Base-by-base conservation (phyloP, 2,888 invertebrate species). In the Conus canariensis region DNA sequence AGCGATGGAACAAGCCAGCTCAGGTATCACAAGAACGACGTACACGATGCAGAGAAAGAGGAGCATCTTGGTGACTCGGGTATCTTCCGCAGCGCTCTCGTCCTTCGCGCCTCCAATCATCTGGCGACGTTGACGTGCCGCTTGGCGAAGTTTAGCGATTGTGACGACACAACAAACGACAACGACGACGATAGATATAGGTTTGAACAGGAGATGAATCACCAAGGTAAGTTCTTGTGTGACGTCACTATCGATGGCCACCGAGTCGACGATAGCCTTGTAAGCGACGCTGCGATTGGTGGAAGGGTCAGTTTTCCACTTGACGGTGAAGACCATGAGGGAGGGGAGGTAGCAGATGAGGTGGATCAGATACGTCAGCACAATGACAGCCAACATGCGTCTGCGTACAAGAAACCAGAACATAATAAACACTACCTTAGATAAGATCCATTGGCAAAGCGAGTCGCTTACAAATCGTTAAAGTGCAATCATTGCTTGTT, bases 211-310 rank as follows among this genome's bases (percentile, higher is more conserved):
- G 30, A 80, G 77, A 30, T 45, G 10, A 9, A 30, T 8, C 1
- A 30, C 25, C 4, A 14, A 14, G 4, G 45, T 80, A 16, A 30
- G 12, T 30, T 10, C 25, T 2, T 30, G 8, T 12, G 30, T 12
- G 77, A 16, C 30, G 30, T 45, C 14, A n/a, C 77, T 80, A 5
- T 80, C 77, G 9, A 80, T 14, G 10, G 30, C 6, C 3, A 30
- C 4, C 77, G 12, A 45, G 22, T 30, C 30, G 77, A 12, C 14
- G 30, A 30, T 10, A 30, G 45, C 77, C n/a, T 10, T n/a, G 77
- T 80, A 80, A 80, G 77, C 77, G 30, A 80, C 30, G 77, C 77
- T 80, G 77, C 77, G 77, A 80, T 80, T 80, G 77, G 77, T 80
- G 30, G 77, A 80, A 80, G 77, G 77, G 14, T 80, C 77, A 0